Evolutionary conservation across 2,113 vertebrate genomes (phyloP).

Genomic region (Tragelaphus strepsiceros): DNA sequence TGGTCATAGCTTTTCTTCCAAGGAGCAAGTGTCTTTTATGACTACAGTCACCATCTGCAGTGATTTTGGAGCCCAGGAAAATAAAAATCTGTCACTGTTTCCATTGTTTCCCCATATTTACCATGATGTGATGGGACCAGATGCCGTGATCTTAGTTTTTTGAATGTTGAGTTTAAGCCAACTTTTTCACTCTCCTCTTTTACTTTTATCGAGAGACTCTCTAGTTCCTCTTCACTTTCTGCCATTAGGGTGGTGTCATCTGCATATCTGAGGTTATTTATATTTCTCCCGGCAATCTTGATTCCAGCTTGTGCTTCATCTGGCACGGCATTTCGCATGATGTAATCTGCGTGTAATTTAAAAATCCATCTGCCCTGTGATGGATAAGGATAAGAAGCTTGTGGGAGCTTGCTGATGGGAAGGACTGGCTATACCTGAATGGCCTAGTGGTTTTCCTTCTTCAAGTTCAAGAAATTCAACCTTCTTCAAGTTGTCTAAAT

Average conservation of each 20-base stretch:
- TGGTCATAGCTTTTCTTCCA: not conserved
- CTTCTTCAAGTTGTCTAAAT: not conserved
- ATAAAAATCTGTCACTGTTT: not conserved
- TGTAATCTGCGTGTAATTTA: not conserved
- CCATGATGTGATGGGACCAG: not conserved
- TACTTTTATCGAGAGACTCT: not conserved
- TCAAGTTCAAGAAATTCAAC: too few species aligned
- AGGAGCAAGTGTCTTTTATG: not conserved
- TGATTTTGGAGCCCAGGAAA: not conserved
- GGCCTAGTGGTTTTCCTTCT: not conserved
- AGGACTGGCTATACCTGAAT: not conserved
- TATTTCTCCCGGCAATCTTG: not conserved
- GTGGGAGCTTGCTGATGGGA: not conserved
- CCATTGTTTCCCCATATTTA: not conserved
- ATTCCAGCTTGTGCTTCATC: not conserved
- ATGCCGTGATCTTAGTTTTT: not conserved
- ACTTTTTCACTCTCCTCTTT: not conserved
- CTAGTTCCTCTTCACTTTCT: not conserved
- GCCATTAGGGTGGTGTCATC: not conserved
- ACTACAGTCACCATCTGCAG: not conserved
- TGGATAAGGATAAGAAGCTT: not conserved
- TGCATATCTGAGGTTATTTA: not conserved
- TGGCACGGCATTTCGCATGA: accelerated
- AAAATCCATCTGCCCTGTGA: not conserved
- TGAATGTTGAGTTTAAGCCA: not conserved